Base-by-base conservation (phyloP, 1,140 invertebrate species). In the Cydia amplana region DNA sequence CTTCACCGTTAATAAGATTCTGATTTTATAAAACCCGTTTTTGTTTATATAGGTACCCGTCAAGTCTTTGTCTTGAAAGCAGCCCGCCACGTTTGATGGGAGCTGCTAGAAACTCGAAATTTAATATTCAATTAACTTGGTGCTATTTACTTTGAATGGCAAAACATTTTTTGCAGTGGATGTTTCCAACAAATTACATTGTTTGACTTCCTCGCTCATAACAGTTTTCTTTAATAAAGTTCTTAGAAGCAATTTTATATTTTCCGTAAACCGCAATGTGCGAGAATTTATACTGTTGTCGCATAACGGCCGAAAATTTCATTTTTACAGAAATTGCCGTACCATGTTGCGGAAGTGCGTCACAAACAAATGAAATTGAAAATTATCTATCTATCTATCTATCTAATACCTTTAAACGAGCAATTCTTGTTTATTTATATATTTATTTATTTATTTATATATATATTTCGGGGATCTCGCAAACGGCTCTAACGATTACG, bases 101-200 rank as follows among this genome's bases (percentile, higher is more conserved):
- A 40, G 32, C n/a, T 18, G n/a, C 64, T 9, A 5, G 1, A 9
- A 70, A 70, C 65, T 70, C 28, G 28, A 70, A 70, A 70, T 70
- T 70, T 70, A 70, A 70, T 70, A 70, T 70, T 70, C 32, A 20
- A 70, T 70, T 70, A 70, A 40, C 36, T 70, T 70, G 65, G 32
- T 36, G 65, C 65, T 32, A 70, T 70, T 70, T 43, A 18, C 65
- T 70, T 70, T 70, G 65, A 70, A 70, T 70, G 65, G 65, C 5
- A 60, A 60, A 60, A 70, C 65, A 36, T 70, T 70, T 70, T 70
- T 70, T 40, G n/a, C 36, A 10, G 64, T 12, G 18, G 55, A 36
- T 36, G 32, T 70, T 20, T 36, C 65, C 40, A n/a, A 70, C 65
- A 40, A 70, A 70, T 70, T 70, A 70, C 65, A 70, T 70, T 18